Evolutionary conservation across 2,888 invertebrate genomes (phyloP).

Genomic region (Leptarthrus brevirostris): DNA sequence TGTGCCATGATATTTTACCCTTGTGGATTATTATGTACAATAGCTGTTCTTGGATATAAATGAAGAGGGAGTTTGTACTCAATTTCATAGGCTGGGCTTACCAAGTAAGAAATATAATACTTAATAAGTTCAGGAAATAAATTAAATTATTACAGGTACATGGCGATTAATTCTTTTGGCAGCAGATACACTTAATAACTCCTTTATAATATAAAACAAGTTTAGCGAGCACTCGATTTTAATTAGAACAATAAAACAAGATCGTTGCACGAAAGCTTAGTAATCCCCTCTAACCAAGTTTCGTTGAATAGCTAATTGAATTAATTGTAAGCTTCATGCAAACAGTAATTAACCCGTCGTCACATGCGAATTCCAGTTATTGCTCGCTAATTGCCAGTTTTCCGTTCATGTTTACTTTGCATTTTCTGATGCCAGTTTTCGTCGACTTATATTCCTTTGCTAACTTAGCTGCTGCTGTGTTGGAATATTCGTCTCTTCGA

Average conservation of each 20-base stretch:
- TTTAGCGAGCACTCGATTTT: too few species aligned
- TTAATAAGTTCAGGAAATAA: too few species aligned
- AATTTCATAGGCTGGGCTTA: background rate
- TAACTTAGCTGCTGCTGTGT: background rate
- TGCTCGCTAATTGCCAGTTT: slow-evolving; percentile 21
- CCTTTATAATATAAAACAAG: too few species aligned
- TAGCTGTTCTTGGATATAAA: background rate
- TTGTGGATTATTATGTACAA: background rate
- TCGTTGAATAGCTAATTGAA: slow-evolving; percentile 35
- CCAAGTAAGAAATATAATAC: background rate
- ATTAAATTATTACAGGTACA: too few species aligned
- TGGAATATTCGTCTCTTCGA: background rate
- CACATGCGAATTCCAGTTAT: slow-evolving; percentile 2
- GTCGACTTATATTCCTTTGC: slow-evolving; percentile 15
- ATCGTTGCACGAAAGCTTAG: slow-evolving; percentile 7
- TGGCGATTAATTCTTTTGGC: too few species aligned
- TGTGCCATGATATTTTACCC: background rate
- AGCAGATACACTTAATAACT: too few species aligned
- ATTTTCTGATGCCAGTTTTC: background rate
- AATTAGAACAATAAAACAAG: background rate
- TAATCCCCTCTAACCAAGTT: slow-evolving; percentile 11
- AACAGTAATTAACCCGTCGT: slow-evolving; percentile 20
- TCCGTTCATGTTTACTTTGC: background rate
- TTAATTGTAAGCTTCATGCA: slow-evolving; percentile 25
- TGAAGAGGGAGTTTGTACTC: background rate